Percentiles rank a stretch among this genome's conserved stretches.
Evolutionary conservation across 1,140 invertebrate genomes (phyloP).

Genomic region (Papilio xuthus): DNA sequence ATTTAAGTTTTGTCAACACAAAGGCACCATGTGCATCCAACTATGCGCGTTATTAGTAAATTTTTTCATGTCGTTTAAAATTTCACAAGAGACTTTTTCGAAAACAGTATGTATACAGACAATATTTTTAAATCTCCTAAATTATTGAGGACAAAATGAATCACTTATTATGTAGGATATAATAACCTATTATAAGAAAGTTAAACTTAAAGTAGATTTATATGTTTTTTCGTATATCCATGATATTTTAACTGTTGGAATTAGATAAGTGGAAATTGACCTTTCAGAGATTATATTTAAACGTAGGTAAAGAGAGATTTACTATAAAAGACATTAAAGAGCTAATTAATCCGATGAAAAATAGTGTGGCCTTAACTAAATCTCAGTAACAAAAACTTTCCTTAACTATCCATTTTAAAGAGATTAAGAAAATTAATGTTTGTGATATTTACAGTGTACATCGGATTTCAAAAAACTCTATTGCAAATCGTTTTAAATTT

Average conservation of each 20-base stretch:
- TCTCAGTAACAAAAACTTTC: background rate
- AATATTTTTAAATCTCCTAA: background rate
- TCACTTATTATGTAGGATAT: background rate
- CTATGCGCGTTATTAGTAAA: background rate
- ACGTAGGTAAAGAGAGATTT: background rate
- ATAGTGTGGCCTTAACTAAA: slow-evolving; percentile 10
- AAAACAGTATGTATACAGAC: background rate
- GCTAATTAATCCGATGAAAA: slow-evolving; percentile 2
- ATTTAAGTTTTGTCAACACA: background rate
- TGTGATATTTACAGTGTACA: background rate
- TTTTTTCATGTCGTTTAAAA: background rate
- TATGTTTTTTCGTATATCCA: background rate
- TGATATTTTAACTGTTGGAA: background rate
- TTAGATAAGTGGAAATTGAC: background rate
- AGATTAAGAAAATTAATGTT: background rate
- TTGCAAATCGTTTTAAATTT: no score
- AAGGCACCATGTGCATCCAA: background rate
- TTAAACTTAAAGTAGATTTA: no score
- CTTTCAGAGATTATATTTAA: background rate
- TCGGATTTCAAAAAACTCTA: background rate
- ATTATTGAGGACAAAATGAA: background rate
- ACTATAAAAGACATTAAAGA: background rate
- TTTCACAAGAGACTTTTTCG: background rate
- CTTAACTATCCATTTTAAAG: background rate
- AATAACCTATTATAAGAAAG: no score